These are phyloP conservation scores for Felis chaus DNA, from an alignment of 2,113 vertebrate genomes.

Conservation along the genomic window DNA sequence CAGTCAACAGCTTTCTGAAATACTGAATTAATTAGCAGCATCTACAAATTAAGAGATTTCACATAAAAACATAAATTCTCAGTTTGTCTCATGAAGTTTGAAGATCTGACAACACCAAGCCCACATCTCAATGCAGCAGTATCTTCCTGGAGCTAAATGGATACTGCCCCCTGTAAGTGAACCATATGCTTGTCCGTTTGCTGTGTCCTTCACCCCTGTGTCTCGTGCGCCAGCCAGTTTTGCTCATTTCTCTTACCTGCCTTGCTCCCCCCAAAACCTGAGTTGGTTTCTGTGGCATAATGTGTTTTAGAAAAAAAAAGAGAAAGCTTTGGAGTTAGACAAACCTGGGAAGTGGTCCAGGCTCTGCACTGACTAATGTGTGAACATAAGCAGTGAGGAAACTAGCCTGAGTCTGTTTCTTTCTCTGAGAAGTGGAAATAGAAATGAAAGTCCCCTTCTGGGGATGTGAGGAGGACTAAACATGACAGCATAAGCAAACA, in stretches of 20 bases:
- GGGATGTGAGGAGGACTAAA: neutral
- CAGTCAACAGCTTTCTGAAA: conserved; percentile 55
- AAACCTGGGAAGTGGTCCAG: conserved; percentile 62
- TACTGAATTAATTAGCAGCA: conserved; percentile 67
- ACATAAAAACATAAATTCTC: conserved; percentile 65
- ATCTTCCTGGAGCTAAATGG: neutral
- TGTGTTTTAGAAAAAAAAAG: neutral
- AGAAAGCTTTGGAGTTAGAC: neutral
- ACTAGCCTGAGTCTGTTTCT: neutral
- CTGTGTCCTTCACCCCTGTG: too few relatives aligned
- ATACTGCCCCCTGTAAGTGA: neutral
- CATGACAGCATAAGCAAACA: neutral
- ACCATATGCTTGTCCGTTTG: rapidly evolving
- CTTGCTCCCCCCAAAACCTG: neutral
- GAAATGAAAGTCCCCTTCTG: neutral
- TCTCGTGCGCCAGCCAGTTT: neutral
- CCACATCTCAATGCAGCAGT: neutral
- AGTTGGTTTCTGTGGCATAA: neutral
- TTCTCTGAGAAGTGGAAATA: conserved; percentile 29
- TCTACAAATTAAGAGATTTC: conserved; percentile 68
- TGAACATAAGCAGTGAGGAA: conserved; percentile 50
- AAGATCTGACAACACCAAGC: conserved; percentile 55
- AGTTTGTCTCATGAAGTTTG: conserved; percentile 54
- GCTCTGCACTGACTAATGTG: conserved; percentile 43
- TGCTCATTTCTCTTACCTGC: neutral